Evolutionary conservation across 2,113 vertebrate genomes (phyloP), one percentile per base, ranked within the genome.

Genomic region (Halichoeres trimaculatus): DNA sequence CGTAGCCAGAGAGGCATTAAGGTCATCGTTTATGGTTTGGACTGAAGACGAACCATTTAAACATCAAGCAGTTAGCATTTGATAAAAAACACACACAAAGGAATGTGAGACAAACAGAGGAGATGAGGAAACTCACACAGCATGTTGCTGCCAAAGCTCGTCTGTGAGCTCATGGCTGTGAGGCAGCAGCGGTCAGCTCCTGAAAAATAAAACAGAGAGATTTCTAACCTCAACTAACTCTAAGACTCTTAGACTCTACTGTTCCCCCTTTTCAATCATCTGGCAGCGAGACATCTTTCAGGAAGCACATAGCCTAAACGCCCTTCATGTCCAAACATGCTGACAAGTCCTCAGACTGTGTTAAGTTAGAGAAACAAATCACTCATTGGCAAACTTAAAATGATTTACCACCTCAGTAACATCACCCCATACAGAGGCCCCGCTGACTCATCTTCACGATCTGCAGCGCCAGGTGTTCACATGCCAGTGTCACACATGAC

Each of bases 1-100:
- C 17, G 85, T 91, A 19, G 93, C 92, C 70, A 94, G 59, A 3
- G 94, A 94, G 1, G 94, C 90, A 23, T 83, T 94, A 45, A 95
- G 84, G 60, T 95, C 94, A 8, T 93, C 85, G 4, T 88, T 91
- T 10, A 94, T 94, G 9, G 51, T 34, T 76, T 92, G 91, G 82
- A 94, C 94, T 95, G 83, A 56, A 82, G 2, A 61, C 5, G 45
- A 71, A 80, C 13, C 59, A 81, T 17, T 85, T 0, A 70, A 23
- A 26, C 2, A 77, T 16, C 38, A 48, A 35, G 50, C 16, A 50
- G 16, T 85, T 58, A 82, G 68, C 7, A 19, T 1, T 56, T 34
- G 6, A 24, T 24, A 22, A 54, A 2, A 53, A n/a, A 23, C 35
- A 7, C 23, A 40, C 9, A 14, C 30, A 38, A 13, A 36, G 24